Conservation (phyloP, 2,797 vertebrate species). For the Staurois parvus region DNA sequence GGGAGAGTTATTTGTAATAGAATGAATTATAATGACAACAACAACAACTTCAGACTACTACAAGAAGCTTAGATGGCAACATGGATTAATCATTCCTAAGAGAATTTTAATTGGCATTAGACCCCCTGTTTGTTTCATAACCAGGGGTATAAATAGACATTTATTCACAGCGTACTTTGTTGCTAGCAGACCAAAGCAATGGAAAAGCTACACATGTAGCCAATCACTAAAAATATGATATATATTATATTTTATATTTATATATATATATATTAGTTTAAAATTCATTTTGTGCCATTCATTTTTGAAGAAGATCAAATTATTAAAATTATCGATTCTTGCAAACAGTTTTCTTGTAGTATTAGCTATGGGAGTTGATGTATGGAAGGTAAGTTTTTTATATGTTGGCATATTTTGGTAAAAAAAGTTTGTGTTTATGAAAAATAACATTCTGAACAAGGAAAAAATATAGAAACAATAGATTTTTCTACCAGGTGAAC, state of each 20-base stretch:
- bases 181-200: neutral
- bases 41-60: neutral
- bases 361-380: conserved; percentile 17
- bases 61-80: conserved; percentile 16
- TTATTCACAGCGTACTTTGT: neutral
- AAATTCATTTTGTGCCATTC: neutral
- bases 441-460: too few species aligned
- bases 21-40: neutral
- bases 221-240: too few species aligned
- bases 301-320: neutral
- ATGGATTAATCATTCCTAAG: neutral
- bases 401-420: too few species aligned
- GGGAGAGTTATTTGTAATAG: neutral
- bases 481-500: too few species aligned
- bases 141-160: neutral
- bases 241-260: too few species aligned
- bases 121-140: neutral
- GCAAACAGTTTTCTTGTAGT: too few species aligned
- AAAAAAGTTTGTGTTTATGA: too few species aligned
- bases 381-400: conserved; percentile 21
- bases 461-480: too few species aligned
- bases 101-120: neutral
- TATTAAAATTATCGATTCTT: too few species aligned
- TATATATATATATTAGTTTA: too few species aligned
- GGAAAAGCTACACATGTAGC: neutral